Evolutionary conservation across 2,797 vertebrate genomes (phyloP), one percentile per base, ranked within the genome.

Genomic region (Malurus leucopterus): DNA sequence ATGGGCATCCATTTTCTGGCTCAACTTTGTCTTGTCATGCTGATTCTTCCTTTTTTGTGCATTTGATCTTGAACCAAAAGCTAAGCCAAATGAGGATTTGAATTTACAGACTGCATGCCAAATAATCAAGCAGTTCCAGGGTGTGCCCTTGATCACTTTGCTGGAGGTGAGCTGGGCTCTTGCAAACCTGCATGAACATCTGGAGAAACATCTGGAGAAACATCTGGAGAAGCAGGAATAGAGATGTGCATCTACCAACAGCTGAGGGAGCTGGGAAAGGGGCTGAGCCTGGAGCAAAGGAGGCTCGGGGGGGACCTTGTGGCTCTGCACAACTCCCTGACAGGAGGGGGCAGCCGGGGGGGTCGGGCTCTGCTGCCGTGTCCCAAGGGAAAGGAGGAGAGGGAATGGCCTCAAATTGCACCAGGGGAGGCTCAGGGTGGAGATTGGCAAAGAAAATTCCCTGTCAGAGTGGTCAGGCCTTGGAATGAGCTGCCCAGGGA

Each of bases 1-100:
- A 93, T 49, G 23, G 24, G 63, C 15, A 75, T 82, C 54, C 23
- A 40, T 89, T 88, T 91, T 70, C 82, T 85, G 40, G 49, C 59
- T 92, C 76, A 91, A 65, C 50, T 81, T 81, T 68, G n/a, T 55
- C 53, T 89, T 84, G 68, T 75, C 63, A 61, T 67, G 70, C 29
- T 79, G 59, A 85, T 81, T 72, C 32, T 68, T 21, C 38, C 9
- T 46, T 21, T 40, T 19, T 61, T 71, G 44, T 36, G 1, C 34
- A 15, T 49, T 70, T 76, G 4, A 17, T 76, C n/a, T 46, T 4
- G 2, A 58, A 62, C 49, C 34, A 55, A 64, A 38, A 72, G 55
- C 51, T 49, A 34, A 85, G 69, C 32, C 30, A 77, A 76, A 64
- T 7, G 9, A 46, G 23, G 27, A 54, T 57, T 58, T 44, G 3